Evolutionary conservation across 92 coral and sea anemone genomes (phyloP).

Genomic region (Ricordea florida): DNA sequence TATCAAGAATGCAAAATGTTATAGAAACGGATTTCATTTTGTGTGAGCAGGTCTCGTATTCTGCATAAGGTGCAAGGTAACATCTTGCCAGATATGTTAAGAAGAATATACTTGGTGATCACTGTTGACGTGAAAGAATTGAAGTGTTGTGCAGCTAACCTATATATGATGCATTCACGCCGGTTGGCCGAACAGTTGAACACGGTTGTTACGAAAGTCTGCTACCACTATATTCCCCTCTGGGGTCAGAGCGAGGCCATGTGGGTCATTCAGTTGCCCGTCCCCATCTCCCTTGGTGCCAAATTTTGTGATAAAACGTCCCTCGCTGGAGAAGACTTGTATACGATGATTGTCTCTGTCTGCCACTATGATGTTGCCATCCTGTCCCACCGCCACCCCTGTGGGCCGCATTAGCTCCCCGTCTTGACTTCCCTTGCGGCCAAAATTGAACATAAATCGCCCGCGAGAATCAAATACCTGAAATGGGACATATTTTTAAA

Average conservation of each 20-base stretch:
- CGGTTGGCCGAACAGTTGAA: conserved; percentile 83
- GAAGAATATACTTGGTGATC: too few species aligned
- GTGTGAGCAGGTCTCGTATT: too few species aligned
- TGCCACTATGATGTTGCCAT: conserved; percentile 94
- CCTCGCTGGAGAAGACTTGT: conserved; percentile 93
- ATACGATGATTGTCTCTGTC: conserved; percentile 97
- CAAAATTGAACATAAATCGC: conserved; percentile 95
- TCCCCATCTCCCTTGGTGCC: conserved; percentile 99
- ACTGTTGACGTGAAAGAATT: not conserved
- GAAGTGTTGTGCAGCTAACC: too few species aligned
- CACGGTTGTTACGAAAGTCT: conserved; percentile 95
- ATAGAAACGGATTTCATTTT: too few species aligned
- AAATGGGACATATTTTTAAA: not conserved
- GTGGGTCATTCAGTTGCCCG: conserved; percentile 98
- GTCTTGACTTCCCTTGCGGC: conserved; percentile 94
- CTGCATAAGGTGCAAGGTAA: too few species aligned
- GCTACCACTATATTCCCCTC: conserved; percentile 95
- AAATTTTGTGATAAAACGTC: conserved; percentile 91
- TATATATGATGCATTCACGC: too few species aligned
- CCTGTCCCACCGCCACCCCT: conserved; percentile 97
- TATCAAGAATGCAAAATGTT: too few species aligned
- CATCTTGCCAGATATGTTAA: too few species aligned
- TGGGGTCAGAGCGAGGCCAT: conserved; percentile 93
- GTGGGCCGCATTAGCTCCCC: conserved; percentile 97
- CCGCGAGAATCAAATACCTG: conserved; percentile 98